These are phyloP conservation scores for Oscheius sp. DNA, from an alignment of 2,888 invertebrate species.

Conservation along the genomic window DNA sequence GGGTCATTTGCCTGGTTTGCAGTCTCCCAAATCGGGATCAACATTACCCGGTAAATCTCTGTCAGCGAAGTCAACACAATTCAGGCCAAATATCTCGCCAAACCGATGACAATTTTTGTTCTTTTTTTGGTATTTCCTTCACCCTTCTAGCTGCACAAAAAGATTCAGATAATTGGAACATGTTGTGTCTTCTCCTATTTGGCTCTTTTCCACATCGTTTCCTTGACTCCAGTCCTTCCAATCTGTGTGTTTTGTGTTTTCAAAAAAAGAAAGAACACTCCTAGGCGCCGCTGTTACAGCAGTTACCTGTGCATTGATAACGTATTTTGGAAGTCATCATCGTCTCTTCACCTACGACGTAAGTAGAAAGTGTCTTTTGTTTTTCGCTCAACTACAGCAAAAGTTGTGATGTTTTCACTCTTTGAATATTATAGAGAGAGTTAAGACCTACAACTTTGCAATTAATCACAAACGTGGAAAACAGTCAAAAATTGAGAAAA, in stretches of 20 bases:
- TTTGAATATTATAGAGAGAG: not conserved
- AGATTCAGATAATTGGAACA: not conserved
- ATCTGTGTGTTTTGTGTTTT: not conserved
- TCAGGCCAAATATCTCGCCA: not conserved
- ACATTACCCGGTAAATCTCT: not conserved
- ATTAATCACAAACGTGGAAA: too few species aligned
- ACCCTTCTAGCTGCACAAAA: not conserved
- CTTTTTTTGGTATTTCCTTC: not conserved
- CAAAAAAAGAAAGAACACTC: not conserved
- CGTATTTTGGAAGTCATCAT: constrained; percentile 2
- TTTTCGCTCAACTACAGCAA: not conserved
- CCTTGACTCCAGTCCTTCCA: not conserved
- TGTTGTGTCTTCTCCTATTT: not conserved
- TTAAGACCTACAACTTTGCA: not conserved
- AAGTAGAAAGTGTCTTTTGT: not conserved
- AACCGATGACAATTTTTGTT: not conserved
- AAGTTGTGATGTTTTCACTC: not conserved
- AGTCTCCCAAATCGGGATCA: not conserved
- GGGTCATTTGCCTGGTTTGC: not conserved
- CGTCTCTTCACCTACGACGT: constrained; percentile 6
- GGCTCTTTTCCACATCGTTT: not conserved
- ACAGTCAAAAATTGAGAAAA: not conserved
- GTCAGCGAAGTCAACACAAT: too few species aligned
- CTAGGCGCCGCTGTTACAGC: not conserved
- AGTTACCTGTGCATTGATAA: not conserved